These are phyloP conservation scores for Pterobdella sp. DNA, from an alignment of 2,888 invertebrate species.

Conservation along the genomic window DNA sequence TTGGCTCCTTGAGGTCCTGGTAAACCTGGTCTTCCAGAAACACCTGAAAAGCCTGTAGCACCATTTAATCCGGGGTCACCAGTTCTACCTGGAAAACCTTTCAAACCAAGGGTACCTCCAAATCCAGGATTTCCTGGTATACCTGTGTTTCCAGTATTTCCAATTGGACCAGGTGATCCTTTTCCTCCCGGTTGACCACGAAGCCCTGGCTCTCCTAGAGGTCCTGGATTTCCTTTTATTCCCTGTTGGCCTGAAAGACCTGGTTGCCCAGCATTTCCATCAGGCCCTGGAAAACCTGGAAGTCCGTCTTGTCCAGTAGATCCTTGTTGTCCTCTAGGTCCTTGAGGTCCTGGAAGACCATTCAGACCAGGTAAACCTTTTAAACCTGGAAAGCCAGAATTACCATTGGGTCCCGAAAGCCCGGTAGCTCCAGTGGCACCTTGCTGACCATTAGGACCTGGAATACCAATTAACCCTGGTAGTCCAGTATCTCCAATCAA, in stretches of 20 bases:
- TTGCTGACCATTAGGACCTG: not conserved
- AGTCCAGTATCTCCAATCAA: not conserved
- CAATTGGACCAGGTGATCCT: not conserved
- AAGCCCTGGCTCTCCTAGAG: constrained; percentile 26
- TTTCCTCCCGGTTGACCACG: constrained; percentile 9
- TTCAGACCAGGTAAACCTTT: constrained; percentile 4
- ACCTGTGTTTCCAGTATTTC: constrained; percentile 20
- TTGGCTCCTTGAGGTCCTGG: constrained; percentile 19
- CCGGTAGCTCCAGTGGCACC: constrained; percentile 13
- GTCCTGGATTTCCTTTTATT: constrained; percentile 20
- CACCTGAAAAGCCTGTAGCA: constrained; percentile 24
- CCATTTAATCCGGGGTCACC: constrained; percentile 32
- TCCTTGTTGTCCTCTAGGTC: not conserved
- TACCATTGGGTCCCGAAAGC: constrained; percentile 9
- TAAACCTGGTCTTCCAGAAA: constrained; percentile 17
- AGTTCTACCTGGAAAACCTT: constrained; percentile 28
- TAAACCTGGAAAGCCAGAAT: constrained; percentile 1
- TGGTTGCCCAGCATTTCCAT: constrained; percentile 31
- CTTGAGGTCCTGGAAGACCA: not conserved
- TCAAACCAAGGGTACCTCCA: not conserved
- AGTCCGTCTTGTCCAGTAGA: constrained; percentile 6
- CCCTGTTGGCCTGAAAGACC: constrained; percentile 32
- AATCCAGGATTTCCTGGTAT: constrained; percentile 2
- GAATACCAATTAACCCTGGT: not conserved
- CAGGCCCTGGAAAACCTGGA: not conserved